Conservation (phyloP, 2,797 vertebrate species). For the Apodemus agrarius region DNA sequence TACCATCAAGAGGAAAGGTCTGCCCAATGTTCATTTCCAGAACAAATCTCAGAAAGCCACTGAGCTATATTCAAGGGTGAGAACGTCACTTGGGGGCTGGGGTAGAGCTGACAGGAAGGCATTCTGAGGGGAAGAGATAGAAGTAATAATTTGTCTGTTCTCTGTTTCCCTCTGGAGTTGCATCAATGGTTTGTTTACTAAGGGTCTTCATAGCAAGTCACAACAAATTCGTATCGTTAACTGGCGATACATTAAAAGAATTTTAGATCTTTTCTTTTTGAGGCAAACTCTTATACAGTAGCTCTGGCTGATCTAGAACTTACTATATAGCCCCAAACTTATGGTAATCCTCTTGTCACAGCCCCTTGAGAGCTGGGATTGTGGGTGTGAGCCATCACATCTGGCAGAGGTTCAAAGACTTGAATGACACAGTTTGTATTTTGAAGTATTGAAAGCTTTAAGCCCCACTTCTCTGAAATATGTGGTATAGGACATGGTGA, state of each 20-base stretch:
- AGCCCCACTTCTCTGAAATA: constrained; percentile 17
- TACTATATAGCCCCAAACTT: background rate
- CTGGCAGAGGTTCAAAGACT: background rate
- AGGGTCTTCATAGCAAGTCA: background rate
- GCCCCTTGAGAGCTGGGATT: background rate
- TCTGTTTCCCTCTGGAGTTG: background rate
- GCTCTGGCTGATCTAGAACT: background rate
- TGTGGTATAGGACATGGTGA: background rate
- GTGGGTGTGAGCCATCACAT: background rate
- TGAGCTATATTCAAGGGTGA: background rate
- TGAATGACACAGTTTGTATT: constrained; percentile 4
- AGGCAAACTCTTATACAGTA: background rate
- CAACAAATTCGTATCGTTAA: background rate
- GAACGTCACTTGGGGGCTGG: background rate
- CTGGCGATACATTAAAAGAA: constrained; percentile 5
- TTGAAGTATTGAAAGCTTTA: background rate
- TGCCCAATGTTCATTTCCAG: background rate
- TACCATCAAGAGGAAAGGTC: background rate
- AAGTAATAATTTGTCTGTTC: background rate
- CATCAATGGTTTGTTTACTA: background rate
- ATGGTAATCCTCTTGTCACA: background rate
- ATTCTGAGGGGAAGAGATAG: background rate
- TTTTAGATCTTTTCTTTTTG: background rate
- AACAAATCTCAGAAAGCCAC: background rate
- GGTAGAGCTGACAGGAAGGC: background rate